Evolutionary conservation across 2,113 vertebrate genomes (phyloP).

Genomic region (Carassius auratus): DNA sequence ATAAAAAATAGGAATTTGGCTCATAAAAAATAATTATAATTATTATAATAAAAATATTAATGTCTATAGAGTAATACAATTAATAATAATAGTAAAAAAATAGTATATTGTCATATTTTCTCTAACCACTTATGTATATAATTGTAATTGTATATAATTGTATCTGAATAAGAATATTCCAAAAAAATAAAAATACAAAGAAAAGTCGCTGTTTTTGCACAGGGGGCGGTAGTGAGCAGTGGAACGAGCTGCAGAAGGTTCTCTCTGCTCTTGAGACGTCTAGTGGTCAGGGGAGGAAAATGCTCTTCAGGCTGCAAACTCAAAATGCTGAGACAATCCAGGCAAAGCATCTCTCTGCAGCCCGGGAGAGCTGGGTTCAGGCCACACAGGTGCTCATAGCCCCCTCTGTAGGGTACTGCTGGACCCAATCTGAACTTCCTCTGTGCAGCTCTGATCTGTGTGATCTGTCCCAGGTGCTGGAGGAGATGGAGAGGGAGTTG

Average conservation of each 20-base stretch:
- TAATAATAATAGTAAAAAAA: too few relatives aligned
- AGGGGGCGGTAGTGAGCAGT: slow-evolving; percentile 69
- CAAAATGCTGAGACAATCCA: slow-evolving; percentile 57
- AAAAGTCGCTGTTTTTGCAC: slow-evolving; percentile 1
- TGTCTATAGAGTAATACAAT: too few relatives aligned
- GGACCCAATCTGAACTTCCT: not conserved
- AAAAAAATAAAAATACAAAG: too few relatives aligned
- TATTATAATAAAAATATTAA: too few relatives aligned
- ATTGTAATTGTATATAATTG: not conserved
- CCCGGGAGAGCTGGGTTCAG: slow-evolving; percentile 67
- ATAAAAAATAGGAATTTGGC: too few relatives aligned
- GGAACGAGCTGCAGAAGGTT: slow-evolving; percentile 77
- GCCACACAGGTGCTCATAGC: slow-evolving; percentile 69
- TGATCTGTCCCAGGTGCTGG: slow-evolving; percentile 71
- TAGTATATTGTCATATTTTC: too few relatives aligned
- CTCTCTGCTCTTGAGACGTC: slow-evolving; percentile 83
- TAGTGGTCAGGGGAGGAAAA: slow-evolving; percentile 74
- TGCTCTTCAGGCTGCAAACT: slow-evolving; percentile 59
- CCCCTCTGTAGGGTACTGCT: not conserved
- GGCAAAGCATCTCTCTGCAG: slow-evolving; percentile 65
- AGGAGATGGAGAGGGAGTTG: slow-evolving; percentile 76
- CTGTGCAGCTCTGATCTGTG: not conserved
- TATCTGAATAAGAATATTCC: not conserved
- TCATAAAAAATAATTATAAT: too few relatives aligned
- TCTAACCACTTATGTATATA: too few relatives aligned